These are phyloP conservation scores for Drosophila murphyi DNA, from an alignment of 1,140 invertebrate genomes.

Conservation along the genomic window DNA sequence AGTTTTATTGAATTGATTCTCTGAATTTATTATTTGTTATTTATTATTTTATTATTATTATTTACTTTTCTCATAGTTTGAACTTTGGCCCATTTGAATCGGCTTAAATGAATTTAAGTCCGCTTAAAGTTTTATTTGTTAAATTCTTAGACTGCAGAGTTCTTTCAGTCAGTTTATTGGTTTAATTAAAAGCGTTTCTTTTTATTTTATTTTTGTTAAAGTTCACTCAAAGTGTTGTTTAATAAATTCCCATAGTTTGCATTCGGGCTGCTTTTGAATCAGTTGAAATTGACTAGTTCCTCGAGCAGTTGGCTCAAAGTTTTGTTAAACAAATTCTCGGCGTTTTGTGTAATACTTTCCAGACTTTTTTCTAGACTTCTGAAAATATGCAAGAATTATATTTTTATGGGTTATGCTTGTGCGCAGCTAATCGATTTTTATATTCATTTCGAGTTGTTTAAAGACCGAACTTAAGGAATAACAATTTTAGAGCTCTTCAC, in stretches of 20 bases:
- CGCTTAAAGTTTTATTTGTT: not conserved
- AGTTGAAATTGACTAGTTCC: not conserved
- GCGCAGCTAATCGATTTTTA: not conserved
- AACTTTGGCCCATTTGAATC: no score
- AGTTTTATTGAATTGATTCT: no score
- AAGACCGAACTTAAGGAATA: no score
- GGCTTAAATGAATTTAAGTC: not conserved
- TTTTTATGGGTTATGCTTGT: not conserved
- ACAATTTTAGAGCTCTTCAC: no score
- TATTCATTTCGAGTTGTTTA: not conserved
- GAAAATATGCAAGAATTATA: not conserved
- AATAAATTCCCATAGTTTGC: not conserved
- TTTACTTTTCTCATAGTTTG: no score
- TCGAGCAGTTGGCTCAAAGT: not conserved
- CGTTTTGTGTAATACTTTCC: not conserved
- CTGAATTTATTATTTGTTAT: no score
- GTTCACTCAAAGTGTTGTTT: not conserved
- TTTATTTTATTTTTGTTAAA: not conserved
- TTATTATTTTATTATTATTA: no score
- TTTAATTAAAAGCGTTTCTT: not conserved
- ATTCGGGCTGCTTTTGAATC: not conserved
- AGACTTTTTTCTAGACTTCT: not conserved
- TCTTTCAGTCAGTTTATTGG: not conserved
- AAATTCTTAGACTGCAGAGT: not conserved
- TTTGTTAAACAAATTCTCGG: not conserved